Percentiles rank a stretch among this genome's conserved stretches.
Evolutionary conservation across 2,113 vertebrate species (phyloP).

Genomic region (Aythya baeri): DNA sequence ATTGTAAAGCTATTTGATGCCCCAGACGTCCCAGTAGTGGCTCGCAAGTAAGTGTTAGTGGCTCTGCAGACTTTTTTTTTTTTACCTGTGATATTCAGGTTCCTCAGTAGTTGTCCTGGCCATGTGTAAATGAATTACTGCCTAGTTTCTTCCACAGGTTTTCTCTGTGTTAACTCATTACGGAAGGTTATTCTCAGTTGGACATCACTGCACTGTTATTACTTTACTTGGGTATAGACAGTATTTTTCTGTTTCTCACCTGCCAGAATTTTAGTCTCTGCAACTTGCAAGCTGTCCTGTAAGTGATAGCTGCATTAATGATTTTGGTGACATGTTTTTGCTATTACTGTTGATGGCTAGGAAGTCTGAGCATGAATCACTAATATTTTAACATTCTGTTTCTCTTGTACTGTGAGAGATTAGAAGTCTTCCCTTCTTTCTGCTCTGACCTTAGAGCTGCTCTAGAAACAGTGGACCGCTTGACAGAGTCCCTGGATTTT

Average conservation of each 20-base stretch:
- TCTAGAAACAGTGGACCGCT: conserved; percentile 92
- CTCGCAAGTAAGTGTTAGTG: conserved; percentile 87
- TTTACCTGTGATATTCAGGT: background rate
- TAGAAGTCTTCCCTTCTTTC: background rate
- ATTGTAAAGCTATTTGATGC: conserved; percentile 98
- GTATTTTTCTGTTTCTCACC: background rate
- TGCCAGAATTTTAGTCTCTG: background rate
- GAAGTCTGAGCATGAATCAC: background rate
- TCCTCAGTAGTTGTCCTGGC: background rate
- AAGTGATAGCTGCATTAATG: background rate
- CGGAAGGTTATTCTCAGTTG: background rate
- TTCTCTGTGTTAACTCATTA: background rate
- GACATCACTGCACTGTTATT: background rate
- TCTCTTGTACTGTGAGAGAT: background rate
- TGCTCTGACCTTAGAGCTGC: conserved; percentile 82
- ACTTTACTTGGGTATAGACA: background rate
- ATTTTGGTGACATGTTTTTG: background rate
- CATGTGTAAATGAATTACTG: accelerated
- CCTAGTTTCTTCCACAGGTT: background rate
- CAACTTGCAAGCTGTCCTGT: background rate
- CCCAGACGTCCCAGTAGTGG: conserved; percentile 87
- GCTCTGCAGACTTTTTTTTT: background rate
- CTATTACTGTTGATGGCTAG: background rate
- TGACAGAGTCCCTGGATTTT: conserved; percentile 97
- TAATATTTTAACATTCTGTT: background rate